Base-by-base conservation (phyloP, 2,888 invertebrate genomes). In the Callosobruchus maculatus region DNA sequence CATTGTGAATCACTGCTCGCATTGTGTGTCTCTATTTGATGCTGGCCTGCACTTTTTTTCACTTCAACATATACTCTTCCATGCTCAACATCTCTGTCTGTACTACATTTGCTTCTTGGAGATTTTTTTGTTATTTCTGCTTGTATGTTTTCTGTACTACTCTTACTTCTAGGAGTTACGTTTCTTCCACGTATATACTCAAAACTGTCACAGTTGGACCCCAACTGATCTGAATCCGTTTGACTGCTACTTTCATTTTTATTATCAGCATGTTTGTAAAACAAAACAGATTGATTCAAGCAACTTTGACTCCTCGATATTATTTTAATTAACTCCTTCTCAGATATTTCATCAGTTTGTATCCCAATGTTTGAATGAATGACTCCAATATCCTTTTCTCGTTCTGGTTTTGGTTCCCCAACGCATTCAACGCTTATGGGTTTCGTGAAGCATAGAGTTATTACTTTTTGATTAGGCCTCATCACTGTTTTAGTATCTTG, bases 141-240 rank as follows among this genome's bases (percentile, higher is more conserved):
- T n/a, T n/a, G n/a, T n/a, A n/a, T n/a, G n/a, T n/a, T n/a, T 20
- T 69, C 20, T 67, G 66, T 22, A 70, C 30, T 13, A 49, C 22
- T 30, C 9, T 71, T 71, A 13, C 73, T 74, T 67, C 74, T 77
- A 13, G 49, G 49, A 18, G 49, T 13, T 49, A 18, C 49, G 13
- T 49, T 49, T 49, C 49, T 49, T 49, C 49, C 49, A 49, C 9
- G 13, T 22, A 88, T 0, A 82, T 92, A 93, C 83, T 93, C 92
- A 85, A 93, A 93, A 82, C 93, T 93, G 80, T 92, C 91, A 49
- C 91, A 91, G 81, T 90, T 90, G 77, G 84, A 83, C 7, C 71
- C 77, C 26, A 80, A 67, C n/a, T 70, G 68, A 22, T 76, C 78
- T 13, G 79, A 77, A 70, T 75, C 75, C 18, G 81, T 80, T 75